These are phyloP conservation scores for Ichneumoninae sp. DNA, from an alignment of 2,888 invertebrate genomes.

Conservation along the genomic window DNA sequence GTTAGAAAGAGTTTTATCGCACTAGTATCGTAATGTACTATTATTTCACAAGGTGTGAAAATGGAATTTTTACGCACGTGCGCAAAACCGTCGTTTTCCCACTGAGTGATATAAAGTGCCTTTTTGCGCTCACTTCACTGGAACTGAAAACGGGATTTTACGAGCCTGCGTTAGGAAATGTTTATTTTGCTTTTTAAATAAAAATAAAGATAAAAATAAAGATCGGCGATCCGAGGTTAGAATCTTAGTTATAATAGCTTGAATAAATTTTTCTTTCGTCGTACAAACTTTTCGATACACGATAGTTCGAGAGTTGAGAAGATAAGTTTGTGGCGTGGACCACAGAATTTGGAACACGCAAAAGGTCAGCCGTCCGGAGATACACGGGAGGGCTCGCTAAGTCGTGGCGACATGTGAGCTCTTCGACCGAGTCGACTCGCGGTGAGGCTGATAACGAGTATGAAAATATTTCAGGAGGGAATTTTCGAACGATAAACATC, in stretches of 20 bases:
- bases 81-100: too few species aligned
- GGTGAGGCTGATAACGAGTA: conserved; percentile 3
- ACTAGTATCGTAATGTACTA: too few species aligned
- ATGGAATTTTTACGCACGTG: too few species aligned
- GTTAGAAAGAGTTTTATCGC: too few species aligned
- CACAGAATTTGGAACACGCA: conserved; percentile 53
- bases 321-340: conserved; percentile 46
- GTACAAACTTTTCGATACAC: neutral
- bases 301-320: conserved; percentile 9
- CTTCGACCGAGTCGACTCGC: conserved; percentile 7
- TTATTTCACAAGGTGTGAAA: too few species aligned
- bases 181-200: neutral
- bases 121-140: too few species aligned
- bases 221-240: neutral
- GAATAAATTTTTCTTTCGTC: neutral
- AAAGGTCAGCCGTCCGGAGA: conserved; percentile 58
- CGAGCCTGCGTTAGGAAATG: too few species aligned
- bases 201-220: neutral
- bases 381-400: conserved; percentile 16
- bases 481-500: neutral
- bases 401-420: neutral
- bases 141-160: too few species aligned
- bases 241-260: neutral
- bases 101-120: too few species aligned
- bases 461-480: neutral